Evolutionary conservation across 2,797 vertebrate species (phyloP).

Genomic region (Pempheris klunzingeri): DNA sequence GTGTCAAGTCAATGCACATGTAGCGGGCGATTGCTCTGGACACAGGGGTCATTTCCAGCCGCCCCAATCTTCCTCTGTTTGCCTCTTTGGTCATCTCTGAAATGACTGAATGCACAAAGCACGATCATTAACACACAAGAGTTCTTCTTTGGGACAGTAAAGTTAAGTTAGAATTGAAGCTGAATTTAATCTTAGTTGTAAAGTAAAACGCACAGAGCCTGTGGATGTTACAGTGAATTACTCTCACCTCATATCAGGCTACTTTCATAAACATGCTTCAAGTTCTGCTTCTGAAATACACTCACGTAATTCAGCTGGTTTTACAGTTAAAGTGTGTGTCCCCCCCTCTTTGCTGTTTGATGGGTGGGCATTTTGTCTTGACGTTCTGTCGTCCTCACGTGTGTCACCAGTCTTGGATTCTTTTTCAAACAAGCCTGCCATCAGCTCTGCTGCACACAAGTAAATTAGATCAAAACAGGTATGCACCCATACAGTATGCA

Average conservation of each 20-base stretch:
- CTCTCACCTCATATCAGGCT: not conserved
- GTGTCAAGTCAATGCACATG: constrained; percentile 83
- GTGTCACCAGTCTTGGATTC: constrained; percentile 15
- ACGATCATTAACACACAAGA: not conserved
- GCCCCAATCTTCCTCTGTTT: constrained; percentile 59
- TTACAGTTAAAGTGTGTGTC: constrained; percentile 6
- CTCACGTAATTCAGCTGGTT: constrained; percentile 51
- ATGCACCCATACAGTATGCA: not conserved
- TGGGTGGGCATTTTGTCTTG: constrained; percentile 9
- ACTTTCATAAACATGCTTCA: not conserved
- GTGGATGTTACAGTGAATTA: not conserved
- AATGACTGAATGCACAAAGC: constrained; percentile 42
- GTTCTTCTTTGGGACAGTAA: not conserved
- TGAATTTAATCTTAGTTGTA: not conserved
- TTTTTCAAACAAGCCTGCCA: constrained; percentile 20
- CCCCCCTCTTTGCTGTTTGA: constrained; percentile 31
- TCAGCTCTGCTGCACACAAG: constrained; percentile 47
- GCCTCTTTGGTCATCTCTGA: constrained; percentile 53
- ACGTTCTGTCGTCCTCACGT: constrained; percentile 26
- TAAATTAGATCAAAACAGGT: constrained; percentile 21
- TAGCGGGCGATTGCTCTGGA: constrained; percentile 83
- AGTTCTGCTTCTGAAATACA: not conserved
- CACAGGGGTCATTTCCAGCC: constrained; percentile 84
- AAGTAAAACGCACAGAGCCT: not conserved
- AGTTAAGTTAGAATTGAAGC: not conserved